Conservation (phyloP, 2,797 vertebrate genomes). For the Monodelphis domestica region DNA sequence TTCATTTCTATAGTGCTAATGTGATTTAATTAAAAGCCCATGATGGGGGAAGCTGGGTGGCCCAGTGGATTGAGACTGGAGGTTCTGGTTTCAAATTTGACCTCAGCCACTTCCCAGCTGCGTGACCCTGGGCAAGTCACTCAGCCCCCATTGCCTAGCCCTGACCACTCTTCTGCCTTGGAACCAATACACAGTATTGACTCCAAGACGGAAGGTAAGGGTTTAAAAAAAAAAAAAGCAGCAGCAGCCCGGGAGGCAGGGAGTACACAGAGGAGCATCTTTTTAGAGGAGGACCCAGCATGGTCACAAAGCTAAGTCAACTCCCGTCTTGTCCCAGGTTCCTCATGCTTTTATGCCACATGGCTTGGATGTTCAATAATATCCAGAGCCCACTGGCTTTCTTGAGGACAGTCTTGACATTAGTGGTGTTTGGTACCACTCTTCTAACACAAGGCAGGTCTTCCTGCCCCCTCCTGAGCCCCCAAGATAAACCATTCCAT, state of each 20-base stretch:
- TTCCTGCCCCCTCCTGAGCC: background rate
- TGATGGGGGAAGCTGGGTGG: no score
- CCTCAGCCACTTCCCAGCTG: no score
- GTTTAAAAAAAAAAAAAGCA: no score
- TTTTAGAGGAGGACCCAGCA: background rate
- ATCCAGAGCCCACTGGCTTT: background rate
- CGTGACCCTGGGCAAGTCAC: no score
- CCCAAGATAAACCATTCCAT: no score
- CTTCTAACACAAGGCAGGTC: background rate
- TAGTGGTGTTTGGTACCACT: background rate
- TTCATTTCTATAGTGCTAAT: background rate
- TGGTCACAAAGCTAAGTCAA: background rate
- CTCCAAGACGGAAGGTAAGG: no score
- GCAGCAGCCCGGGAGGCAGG: background rate
- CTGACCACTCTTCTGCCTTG: no score
- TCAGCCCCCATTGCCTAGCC: no score
- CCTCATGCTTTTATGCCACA: background rate
- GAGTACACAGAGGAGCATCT: background rate
- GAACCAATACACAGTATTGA: no score
- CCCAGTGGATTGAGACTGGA: no score
- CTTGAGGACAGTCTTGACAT: background rate
- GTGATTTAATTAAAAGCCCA: background rate
- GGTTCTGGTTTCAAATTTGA: no score
- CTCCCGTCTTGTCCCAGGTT: background rate
- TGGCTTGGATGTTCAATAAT: background rate